A percentile compares a stretch with the other conserved stretches of the same genome.
Evolutionary conservation across 2,113 vertebrate species (phyloP).

Genomic region (Oreotrochilus melanogaster): DNA sequence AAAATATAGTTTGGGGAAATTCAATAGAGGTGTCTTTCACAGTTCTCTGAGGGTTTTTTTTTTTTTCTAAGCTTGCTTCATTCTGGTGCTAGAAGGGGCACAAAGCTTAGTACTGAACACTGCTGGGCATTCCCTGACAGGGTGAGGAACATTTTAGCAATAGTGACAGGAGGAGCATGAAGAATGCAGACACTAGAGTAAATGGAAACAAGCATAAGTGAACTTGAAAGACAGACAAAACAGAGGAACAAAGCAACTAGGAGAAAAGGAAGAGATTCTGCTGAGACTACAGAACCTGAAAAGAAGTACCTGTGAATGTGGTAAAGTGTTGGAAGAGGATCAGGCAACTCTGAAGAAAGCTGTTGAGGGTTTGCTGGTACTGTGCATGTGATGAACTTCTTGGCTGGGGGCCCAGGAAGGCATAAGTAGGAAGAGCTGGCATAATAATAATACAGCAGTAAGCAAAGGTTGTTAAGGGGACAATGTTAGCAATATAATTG

Average conservation of each 20-base stretch:
- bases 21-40: background rate
- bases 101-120: background rate
- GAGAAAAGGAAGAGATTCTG: background rate
- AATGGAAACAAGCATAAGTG: fast-evolving
- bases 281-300: background rate
- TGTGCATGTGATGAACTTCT: background rate
- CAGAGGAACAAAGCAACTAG: background rate
- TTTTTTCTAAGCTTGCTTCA: background rate
- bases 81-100: background rate
- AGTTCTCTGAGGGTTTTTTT: background rate
- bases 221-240: background rate
- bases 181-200: background rate
- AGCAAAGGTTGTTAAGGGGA: background rate
- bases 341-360: background rate
- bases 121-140: background rate
- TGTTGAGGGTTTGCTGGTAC: background rate
- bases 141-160: background rate
- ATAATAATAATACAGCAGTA: background rate
- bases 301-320: background rate
- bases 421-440: background rate
- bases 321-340: background rate
- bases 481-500: background rate
- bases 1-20: background rate
- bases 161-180: background rate
- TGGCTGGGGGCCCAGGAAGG: background rate